Percentiles rank a stretch among this genome's conserved stretches.
Evolutionary conservation across 2,797 vertebrate species (phyloP).

Genomic region (Odontamblyopus lacepedii): DNA sequence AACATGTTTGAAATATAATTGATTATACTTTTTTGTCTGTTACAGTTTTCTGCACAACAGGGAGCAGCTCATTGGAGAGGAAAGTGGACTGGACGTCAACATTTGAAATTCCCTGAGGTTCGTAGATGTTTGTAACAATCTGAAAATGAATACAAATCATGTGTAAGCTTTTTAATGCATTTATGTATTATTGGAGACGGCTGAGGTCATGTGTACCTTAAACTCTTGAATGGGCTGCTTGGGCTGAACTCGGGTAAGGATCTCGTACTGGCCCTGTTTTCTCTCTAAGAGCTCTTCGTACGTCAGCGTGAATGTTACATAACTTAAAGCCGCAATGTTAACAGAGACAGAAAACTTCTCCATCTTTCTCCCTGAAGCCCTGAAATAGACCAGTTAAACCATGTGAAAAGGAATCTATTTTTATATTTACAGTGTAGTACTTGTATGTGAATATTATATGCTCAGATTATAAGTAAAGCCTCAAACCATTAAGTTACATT

Average conservation of each 20-base stretch:
- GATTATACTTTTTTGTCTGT: conserved; percentile 84
- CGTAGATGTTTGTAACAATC: conserved; percentile 86
- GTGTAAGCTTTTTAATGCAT: not conserved
- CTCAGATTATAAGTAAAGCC: no score
- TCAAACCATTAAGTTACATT: no score
- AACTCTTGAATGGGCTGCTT: conserved; percentile 86
- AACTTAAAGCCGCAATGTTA: conserved; percentile 83
- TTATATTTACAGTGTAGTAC: no score
- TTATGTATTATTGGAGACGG: not conserved
- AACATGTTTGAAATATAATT: not conserved
- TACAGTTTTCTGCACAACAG: conserved; percentile 82
- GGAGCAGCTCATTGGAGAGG: conserved; percentile 83
- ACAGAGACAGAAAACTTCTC: conserved; percentile 92
- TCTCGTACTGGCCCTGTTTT: conserved; percentile 84
- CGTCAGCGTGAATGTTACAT: conserved; percentile 84
- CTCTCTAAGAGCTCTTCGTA: conserved; percentile 92
- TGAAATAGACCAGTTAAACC: conserved; percentile 14
- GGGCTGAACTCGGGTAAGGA: conserved; percentile 86
- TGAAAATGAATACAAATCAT: conserved; percentile 46
- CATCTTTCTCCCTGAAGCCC: conserved; percentile 90
- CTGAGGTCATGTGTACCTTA: conserved; percentile 66
- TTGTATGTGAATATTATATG: not conserved
- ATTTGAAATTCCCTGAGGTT: conserved; percentile 84
- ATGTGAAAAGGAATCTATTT: not conserved
- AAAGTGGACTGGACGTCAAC: conserved; percentile 75